Percentiles rank a stretch among this genome's conserved stretches.
Conservation (phyloP, 2,113 vertebrate genomes). For the Telmatochromis sp. region DNA sequence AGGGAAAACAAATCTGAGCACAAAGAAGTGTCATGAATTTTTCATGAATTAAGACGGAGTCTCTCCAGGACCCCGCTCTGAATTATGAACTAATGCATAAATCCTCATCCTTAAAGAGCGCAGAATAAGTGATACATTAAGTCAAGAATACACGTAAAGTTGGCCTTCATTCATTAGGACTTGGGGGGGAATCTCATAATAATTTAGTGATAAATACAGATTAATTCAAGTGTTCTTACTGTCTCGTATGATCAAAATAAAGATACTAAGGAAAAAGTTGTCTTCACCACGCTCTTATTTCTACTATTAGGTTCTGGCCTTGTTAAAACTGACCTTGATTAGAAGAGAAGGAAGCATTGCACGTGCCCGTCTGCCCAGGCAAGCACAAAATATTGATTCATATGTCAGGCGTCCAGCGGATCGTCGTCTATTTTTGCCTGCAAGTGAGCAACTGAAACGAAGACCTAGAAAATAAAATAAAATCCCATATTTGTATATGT, state of each 20-base stretch:
- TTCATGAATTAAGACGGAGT: constrained; percentile 47
- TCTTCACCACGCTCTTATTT: not conserved
- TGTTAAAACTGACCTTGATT: not conserved
- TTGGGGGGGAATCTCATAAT: not conserved
- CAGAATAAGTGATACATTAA: constrained; percentile 17
- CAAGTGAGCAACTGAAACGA: not conserved
- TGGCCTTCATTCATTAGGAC: constrained; percentile 3
- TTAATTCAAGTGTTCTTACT: not conserved
- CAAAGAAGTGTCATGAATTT: constrained; percentile 65
- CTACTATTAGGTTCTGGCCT: not conserved
- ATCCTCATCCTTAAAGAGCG: not conserved
- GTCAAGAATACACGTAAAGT: constrained; percentile 8
- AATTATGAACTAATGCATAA: constrained; percentile 51
- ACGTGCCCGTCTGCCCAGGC: not conserved
- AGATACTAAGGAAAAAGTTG: not conserved
- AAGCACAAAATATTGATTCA: not conserved
- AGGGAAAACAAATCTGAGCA: constrained; percentile 49
- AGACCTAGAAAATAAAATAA: not conserved
- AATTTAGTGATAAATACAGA: constrained; percentile 9
- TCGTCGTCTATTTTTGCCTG: not conserved
- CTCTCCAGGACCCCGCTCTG: constrained; percentile 39
- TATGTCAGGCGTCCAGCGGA: not conserved
- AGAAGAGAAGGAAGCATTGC: not conserved
- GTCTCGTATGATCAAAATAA: not conserved
- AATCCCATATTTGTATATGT: not conserved